Evolutionary conservation across 2,888 invertebrate species (phyloP).

Genomic region (Eledone cirrhosa): DNA sequence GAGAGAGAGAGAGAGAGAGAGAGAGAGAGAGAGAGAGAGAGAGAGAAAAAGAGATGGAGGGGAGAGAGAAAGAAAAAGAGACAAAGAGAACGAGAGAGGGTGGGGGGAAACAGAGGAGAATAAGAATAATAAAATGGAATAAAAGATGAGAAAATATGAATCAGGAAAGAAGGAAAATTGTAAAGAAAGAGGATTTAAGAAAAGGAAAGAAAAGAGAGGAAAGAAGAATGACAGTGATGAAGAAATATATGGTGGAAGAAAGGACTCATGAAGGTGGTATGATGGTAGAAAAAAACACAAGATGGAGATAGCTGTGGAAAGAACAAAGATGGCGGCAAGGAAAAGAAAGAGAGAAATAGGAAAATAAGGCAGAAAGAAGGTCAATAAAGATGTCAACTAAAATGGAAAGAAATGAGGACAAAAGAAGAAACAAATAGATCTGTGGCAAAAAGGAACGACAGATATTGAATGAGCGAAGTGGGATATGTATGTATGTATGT

Average conservation of each 20-base stretch:
- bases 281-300: background rate
- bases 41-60: background rate
- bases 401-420: background rate
- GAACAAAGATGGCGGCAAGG: background rate
- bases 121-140: background rate
- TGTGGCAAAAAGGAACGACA: too few relatives aligned
- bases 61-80: background rate
- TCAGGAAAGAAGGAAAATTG: background rate
- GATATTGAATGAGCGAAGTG: too few relatives aligned
- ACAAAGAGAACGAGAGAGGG: background rate
- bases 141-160: background rate
- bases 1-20: background rate
- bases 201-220: background rate
- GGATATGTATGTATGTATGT: too few relatives aligned
- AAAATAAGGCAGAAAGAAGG: background rate
- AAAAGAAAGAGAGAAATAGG: background rate
- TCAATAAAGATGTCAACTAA: background rate
- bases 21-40: background rate
- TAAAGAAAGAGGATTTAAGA: background rate
- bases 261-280: background rate
- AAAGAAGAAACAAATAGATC: background rate
- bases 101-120: too few relatives aligned
- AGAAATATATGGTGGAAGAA: background rate
- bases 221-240: background rate
- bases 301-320: background rate